Conservation (phyloP, 2,797 vertebrate species). For the Leptoclinus maculatus region DNA sequence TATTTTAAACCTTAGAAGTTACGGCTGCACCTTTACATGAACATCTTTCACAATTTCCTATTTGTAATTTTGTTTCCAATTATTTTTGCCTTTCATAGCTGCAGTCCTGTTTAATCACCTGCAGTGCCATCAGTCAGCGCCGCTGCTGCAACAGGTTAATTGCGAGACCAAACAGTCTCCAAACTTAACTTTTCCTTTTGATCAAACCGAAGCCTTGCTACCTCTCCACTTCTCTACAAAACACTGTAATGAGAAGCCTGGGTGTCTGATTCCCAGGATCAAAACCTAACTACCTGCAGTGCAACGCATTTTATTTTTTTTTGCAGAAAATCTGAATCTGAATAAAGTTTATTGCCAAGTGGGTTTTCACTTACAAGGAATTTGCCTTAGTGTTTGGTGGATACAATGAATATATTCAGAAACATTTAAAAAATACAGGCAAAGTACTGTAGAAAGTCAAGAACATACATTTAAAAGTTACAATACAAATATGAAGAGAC, state of each 20-base stretch:
- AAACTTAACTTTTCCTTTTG: constrained; percentile 10
- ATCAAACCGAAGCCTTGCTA: constrained; percentile 22
- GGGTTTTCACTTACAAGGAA: neutral
- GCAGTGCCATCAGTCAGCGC: constrained; percentile 6
- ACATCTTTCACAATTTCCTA: constrained; percentile 11
- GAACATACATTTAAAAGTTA: neutral
- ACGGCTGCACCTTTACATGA: constrained; percentile 1
- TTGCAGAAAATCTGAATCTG: neutral
- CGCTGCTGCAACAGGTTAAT: constrained; percentile 38
- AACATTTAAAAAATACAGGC: neutral
- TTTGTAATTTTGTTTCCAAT: constrained; percentile 33
- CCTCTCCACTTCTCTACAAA: constrained; percentile 6
- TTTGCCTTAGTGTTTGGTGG: neutral
- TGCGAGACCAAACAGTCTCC: constrained; percentile 9
- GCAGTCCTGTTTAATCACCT: constrained; percentile 13
- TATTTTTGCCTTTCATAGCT: constrained; percentile 27
- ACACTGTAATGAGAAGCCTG: constrained; percentile 42
- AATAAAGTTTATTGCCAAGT: neutral
- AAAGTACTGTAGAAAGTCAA: neutral
- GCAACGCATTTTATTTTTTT: neutral
- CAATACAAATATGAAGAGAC: neutral
- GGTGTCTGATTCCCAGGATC: neutral
- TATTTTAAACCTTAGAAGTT: neutral
- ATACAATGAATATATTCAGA: too few species aligned
- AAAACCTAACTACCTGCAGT: constrained; percentile 8